These are phyloP conservation scores for Pachydiplax longipennis DNA, from an alignment of 2,888 invertebrate species.

Conservation along the genomic window DNA sequence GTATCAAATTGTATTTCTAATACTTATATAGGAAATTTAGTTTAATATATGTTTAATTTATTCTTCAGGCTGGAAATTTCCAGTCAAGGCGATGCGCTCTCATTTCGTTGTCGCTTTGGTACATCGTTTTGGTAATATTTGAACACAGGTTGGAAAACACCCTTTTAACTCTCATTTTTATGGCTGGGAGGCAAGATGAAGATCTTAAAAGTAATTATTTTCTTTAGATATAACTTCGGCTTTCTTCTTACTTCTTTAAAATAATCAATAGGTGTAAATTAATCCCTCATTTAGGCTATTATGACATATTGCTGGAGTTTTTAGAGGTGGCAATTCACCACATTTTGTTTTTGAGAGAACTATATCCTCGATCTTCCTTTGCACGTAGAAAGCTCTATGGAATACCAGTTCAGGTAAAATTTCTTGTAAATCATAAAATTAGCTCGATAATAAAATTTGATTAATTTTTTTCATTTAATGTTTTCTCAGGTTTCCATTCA, in stretches of 20 bases:
- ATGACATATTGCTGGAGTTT: not conserved
- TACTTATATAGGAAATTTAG: too few relatives aligned
- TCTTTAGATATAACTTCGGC: not conserved
- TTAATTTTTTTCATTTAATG: not conserved
- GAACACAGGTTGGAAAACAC: too few relatives aligned
- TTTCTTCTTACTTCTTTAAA: not conserved
- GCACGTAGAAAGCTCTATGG: conserved; percentile 19
- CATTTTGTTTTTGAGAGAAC: not conserved
- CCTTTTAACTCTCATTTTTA: not conserved
- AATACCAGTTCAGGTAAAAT: conserved; percentile 28
- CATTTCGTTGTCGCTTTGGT: too few relatives aligned
- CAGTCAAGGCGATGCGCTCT: too few relatives aligned
- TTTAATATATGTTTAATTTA: too few relatives aligned
- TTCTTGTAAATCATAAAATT: not conserved
- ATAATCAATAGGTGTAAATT: too few relatives aligned
- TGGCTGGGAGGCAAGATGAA: not conserved
- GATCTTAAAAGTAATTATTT: not conserved
- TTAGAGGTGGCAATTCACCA: conserved; percentile 17
- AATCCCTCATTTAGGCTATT: not conserved
- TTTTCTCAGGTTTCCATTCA: not conserved
- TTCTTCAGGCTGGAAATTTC: too few relatives aligned
- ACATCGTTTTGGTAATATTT: too few relatives aligned
- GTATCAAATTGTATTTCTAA: too few relatives aligned
- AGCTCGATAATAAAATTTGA: not conserved
- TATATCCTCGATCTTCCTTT: not conserved